A percentile compares a stretch with the other conserved stretches of the same genome.
Conservation (phyloP, 1,140 invertebrate species). For the Aphelenchoides besseyi region DNA sequence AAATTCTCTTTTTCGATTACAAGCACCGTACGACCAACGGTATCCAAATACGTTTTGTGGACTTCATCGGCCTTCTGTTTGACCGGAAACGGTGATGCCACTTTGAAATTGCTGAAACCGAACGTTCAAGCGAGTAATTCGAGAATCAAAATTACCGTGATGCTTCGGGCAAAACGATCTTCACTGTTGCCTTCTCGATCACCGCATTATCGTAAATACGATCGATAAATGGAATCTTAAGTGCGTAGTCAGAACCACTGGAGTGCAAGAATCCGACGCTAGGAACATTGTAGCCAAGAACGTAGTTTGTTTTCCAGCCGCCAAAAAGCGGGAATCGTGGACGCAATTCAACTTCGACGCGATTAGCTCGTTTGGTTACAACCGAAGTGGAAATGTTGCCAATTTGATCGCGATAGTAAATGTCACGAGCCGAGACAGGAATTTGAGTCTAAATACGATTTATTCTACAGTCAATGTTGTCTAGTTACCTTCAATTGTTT, state of each 20-base stretch:
- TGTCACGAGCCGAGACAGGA: slow-evolving; percentile 82
- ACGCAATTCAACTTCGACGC: slow-evolving; percentile 86
- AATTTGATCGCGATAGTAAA: slow-evolving; percentile 94
- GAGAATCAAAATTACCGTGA: slow-evolving; percentile 65
- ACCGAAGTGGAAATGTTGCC: slow-evolving; percentile 98
- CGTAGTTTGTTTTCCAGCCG: slow-evolving; percentile 96
- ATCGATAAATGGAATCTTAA: slow-evolving; percentile 88
- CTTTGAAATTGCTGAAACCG: slow-evolving; percentile 71
- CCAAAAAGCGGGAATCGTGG: slow-evolving; percentile 96
- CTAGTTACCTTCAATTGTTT: slow-evolving; percentile 51
- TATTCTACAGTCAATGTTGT: neutral
- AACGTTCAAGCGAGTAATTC: neutral
- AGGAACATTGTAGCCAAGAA: slow-evolving; percentile 92
- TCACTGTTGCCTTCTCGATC: slow-evolving; percentile 82
- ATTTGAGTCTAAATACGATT: slow-evolving; percentile 72
- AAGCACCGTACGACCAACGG: slow-evolving; percentile 82
- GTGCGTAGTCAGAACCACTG: slow-evolving; percentile 69
- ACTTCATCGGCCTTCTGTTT: slow-evolving; percentile 73
- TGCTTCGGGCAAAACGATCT: slow-evolving; percentile 91
- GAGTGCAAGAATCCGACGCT: slow-evolving; percentile 90
- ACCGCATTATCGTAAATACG: slow-evolving; percentile 95
- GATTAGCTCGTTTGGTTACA: slow-evolving; percentile 74
- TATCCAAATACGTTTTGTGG: slow-evolving; percentile 91
- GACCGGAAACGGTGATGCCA: slow-evolving; percentile 79
- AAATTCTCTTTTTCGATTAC: slow-evolving; percentile 80